These are phyloP conservation scores for Tetranychus truncatus DNA, from an alignment of 2,888 invertebrate genomes.

Conservation along the genomic window DNA sequence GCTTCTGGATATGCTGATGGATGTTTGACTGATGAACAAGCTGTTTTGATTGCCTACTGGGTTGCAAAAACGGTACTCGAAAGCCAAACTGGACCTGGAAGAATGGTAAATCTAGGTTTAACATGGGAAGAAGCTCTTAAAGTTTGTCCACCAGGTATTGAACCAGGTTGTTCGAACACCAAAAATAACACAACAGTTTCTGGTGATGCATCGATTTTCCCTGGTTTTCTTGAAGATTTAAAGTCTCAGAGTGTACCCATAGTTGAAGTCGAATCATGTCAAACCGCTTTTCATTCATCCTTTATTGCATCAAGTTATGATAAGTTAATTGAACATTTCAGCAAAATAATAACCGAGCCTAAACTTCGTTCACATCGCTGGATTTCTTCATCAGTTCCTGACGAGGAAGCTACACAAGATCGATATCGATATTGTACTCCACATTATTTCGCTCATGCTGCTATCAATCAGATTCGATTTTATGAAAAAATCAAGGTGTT, in stretches of 20 bases:
- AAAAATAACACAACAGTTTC: constrained; percentile 82
- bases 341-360: constrained; percentile 49
- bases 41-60: constrained; percentile 13
- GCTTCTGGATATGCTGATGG: constrained; percentile 40
- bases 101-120: constrained; percentile 80
- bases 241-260: constrained; percentile 59
- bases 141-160: constrained; percentile 56
- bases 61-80: constrained; percentile 42
- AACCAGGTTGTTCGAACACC: constrained; percentile 84
- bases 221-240: constrained; percentile 49
- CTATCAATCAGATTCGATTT: constrained; percentile 77
- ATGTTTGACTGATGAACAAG: constrained; percentile 29
- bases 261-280: constrained; percentile 68
- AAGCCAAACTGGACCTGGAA: constrained; percentile 49
- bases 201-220: constrained; percentile 53
- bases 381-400: constrained; percentile 83
- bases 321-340: constrained; percentile 38
- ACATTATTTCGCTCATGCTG: constrained; percentile 85
- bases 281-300: constrained; percentile 44
- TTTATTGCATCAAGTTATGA: background rate
- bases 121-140: constrained; percentile 60
- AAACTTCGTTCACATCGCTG: constrained; percentile 61
- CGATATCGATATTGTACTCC: constrained; percentile 68
- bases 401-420: constrained; percentile 56
- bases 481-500: constrained; percentile 64